These are phyloP conservation scores for Drosophila demipolita DNA, from an alignment of 2,888 invertebrate genomes.

Conservation along the genomic window DNA sequence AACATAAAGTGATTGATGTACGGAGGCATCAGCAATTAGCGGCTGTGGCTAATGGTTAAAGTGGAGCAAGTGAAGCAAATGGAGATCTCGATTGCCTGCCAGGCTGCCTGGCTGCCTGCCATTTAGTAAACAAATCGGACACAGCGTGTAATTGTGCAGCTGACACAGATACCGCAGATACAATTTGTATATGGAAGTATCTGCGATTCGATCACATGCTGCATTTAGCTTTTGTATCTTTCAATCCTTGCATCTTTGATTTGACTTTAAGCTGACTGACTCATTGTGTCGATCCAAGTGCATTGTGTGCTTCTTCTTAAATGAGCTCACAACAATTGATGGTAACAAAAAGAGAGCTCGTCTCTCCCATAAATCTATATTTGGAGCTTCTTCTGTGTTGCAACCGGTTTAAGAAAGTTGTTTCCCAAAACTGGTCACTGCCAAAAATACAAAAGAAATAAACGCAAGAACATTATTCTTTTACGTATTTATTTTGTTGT, in stretches of 20 bases:
- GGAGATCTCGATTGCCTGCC: slow-evolving; percentile 38
- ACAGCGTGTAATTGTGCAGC: slow-evolving; percentile 54
- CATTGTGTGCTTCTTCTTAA: neutral
- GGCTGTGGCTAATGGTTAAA: slow-evolving; percentile 48
- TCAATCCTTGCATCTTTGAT: neutral
- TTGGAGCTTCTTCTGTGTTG: neutral
- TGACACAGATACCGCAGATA: slow-evolving; percentile 39
- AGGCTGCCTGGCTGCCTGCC: slow-evolving; percentile 23
- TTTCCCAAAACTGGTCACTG: slow-evolving; percentile 38
- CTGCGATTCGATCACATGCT: slow-evolving; percentile 16
- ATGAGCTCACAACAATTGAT: slow-evolving; percentile 14
- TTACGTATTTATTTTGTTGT: neutral
- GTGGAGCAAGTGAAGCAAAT: slow-evolving; percentile 56
- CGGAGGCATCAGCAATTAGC: slow-evolving; percentile 49
- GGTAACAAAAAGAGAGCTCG: neutral
- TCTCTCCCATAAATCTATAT: neutral
- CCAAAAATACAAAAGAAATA: slow-evolving; percentile 33
- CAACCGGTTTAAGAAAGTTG: slow-evolving; percentile 69
- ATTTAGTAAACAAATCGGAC: slow-evolving; percentile 70
- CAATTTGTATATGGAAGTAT: slow-evolving; percentile 16
- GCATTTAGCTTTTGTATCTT: slow-evolving; percentile 1
- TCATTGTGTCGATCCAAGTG: slow-evolving; percentile 37
- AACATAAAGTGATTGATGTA: slow-evolving; percentile 53
- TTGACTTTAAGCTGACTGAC: slow-evolving; percentile 20
- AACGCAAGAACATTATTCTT: slow-evolving; percentile 7